Evolutionary conservation across 1,140 invertebrate species (phyloP).

Genomic region (Drosophila kepulauana): DNA sequence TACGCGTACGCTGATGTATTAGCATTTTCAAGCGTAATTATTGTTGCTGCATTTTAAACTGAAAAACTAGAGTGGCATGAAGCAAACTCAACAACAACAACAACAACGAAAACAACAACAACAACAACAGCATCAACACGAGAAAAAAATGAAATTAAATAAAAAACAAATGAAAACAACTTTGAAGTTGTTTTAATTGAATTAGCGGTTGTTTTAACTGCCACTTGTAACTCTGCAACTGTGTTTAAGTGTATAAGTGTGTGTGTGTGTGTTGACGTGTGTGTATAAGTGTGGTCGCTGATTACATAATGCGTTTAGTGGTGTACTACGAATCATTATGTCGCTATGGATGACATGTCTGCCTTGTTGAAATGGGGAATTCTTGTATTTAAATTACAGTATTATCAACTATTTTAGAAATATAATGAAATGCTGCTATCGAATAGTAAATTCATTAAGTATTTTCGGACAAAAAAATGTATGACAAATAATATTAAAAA

Average conservation of each 20-base stretch:
- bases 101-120: constrained; percentile 11
- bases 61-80: constrained; percentile 27
- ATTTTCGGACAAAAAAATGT: too few species aligned
- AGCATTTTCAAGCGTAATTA: constrained; percentile 68
- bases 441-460: not conserved
- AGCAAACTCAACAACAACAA: constrained; percentile 1
- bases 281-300: not conserved
- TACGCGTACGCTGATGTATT: constrained; percentile 76
- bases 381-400: not conserved
- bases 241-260: not conserved
- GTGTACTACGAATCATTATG: constrained; percentile 1
- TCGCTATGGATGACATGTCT: not conserved
- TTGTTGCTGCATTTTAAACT: constrained; percentile 53
- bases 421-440: not conserved
- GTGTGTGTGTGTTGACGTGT: constrained; percentile 3
- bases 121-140: not conserved
- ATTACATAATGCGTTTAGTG: constrained; percentile 53
- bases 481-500: too few species aligned
- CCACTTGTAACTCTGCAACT: constrained; percentile 30
- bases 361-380: not conserved
- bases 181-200: constrained; percentile 70
- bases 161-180: constrained; percentile 38
- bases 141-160: constrained; percentile 14
- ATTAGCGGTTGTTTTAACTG: constrained; percentile 64
- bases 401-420: not conserved